Conservation (phyloP, 2,888 invertebrate genomes). For the Scaptomyza flava region DNA sequence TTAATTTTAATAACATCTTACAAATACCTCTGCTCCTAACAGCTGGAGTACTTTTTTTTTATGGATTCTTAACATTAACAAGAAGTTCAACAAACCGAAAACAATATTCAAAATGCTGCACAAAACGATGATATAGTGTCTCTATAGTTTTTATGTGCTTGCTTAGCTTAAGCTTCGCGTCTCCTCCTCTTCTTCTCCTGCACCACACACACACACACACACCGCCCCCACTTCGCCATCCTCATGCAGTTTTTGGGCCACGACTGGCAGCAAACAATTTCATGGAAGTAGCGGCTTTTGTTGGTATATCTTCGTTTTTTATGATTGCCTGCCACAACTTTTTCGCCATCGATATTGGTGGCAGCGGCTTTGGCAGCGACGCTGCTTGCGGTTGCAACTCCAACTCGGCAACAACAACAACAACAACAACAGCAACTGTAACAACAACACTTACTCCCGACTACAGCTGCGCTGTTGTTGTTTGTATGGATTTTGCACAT, state of each 20-base stretch:
- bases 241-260: background rate
- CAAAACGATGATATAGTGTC: slow-evolving; percentile 27
- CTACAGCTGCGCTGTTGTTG: slow-evolving; percentile 54
- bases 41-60: too few species aligned
- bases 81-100: slow-evolving; percentile 2
- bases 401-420: slow-evolving; percentile 8
- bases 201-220: background rate
- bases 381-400: slow-evolving; percentile 66
- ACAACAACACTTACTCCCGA: background rate
- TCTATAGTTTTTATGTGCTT: slow-evolving; percentile 27
- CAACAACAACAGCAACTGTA: background rate
- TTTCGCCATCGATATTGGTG: slow-evolving; percentile 78
- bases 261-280: slow-evolving; percentile 34
- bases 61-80: too few species aligned
- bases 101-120: slow-evolving; percentile 4
- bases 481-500: slow-evolving; percentile 78
- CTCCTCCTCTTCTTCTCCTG: background rate
- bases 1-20: too few species aligned
- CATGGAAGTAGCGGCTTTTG: slow-evolving; percentile 59
- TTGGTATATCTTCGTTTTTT: slow-evolving; percentile 73
- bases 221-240: too few species aligned
- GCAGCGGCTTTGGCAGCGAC: slow-evolving; percentile 43
- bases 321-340: slow-evolving; percentile 80
- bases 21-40: too few species aligned
- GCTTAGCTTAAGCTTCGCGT: slow-evolving; percentile 17